These are phyloP conservation scores for Drosophila dunni DNA, from an alignment of 1,140 invertebrate genomes.

Conservation along the genomic window DNA sequence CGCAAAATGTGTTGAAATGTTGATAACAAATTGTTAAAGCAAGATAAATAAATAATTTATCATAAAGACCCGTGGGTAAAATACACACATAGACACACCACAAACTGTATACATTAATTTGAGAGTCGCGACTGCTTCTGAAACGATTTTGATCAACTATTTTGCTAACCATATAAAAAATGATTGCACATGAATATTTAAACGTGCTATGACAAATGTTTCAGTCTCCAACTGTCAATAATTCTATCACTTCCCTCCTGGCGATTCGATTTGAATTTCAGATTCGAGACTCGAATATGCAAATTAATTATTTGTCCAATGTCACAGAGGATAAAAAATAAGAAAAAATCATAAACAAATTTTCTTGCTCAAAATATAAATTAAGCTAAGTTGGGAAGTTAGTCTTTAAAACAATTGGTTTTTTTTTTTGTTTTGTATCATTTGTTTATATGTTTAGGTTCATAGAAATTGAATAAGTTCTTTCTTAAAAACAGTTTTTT, in stretches of 20 bases:
- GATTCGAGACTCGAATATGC: conserved; percentile 10
- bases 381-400: background rate
- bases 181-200: conserved; percentile 48
- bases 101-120: conserved; percentile 5
- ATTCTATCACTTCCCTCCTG: conserved; percentile 51
- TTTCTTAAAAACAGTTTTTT: too few relatives aligned
- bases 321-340: background rate
- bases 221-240: conserved; percentile 63
- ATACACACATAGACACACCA: background rate
- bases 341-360: conserved; percentile 4
- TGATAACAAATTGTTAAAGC: conserved; percentile 43
- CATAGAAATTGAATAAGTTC: too few relatives aligned
- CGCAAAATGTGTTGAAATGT: conserved; percentile 39
- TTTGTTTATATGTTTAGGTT: too few relatives aligned
- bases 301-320: conserved; percentile 14
- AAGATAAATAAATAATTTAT: conserved; percentile 60
- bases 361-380: background rate
- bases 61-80: conserved; percentile 39
- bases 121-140: conserved; percentile 54
- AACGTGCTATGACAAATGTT: conserved; percentile 65
- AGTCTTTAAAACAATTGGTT: background rate
- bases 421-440: too few relatives aligned
- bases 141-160: conserved; percentile 44
- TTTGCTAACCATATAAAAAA: conserved; percentile 22
- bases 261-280: conserved; percentile 25